Conservation (phyloP, 2,113 vertebrate genomes). For the Cyphomyrus discorhynchus region DNA sequence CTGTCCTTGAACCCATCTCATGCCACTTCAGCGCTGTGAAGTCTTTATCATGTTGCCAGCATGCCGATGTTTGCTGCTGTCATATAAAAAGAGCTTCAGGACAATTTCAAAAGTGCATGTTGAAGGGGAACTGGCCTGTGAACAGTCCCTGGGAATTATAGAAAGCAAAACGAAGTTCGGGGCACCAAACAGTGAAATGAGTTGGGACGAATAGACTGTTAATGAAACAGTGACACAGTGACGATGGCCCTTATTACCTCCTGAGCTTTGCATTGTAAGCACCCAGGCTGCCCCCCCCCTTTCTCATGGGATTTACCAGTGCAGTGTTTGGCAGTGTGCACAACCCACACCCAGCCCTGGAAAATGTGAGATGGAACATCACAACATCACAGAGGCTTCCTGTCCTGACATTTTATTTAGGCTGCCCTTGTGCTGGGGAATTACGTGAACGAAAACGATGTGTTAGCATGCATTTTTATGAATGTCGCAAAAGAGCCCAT, state of each 20-base stretch:
- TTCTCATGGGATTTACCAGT: neutral
- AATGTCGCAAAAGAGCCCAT: neutral
- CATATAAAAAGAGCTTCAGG: neutral
- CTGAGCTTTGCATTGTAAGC: neutral
- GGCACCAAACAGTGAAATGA: neutral
- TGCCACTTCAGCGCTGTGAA: neutral
- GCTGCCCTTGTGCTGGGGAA: neutral
- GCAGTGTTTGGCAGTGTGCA: neutral
- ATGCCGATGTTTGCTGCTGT: neutral
- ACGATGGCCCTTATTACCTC: neutral
- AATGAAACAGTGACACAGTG: neutral
- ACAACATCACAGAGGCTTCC: neutral
- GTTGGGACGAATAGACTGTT: neutral
- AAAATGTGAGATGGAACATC: neutral
- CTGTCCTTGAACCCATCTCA: neutral
- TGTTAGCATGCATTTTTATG: neutral
- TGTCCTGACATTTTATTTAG: neutral
- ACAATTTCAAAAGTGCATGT: neutral
- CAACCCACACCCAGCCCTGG: neutral
- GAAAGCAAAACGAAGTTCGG: neutral
- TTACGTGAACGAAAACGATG: neutral
- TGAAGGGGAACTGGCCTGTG: neutral
- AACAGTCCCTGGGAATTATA: neutral
- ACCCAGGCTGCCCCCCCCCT: neutral
- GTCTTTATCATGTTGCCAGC: neutral